Percentiles rank a stretch among this genome's conserved stretches.
phyloP scores from a whole-genome alignment of 1,140 invertebrate genomes.

The Phortica variegata region DNA sequence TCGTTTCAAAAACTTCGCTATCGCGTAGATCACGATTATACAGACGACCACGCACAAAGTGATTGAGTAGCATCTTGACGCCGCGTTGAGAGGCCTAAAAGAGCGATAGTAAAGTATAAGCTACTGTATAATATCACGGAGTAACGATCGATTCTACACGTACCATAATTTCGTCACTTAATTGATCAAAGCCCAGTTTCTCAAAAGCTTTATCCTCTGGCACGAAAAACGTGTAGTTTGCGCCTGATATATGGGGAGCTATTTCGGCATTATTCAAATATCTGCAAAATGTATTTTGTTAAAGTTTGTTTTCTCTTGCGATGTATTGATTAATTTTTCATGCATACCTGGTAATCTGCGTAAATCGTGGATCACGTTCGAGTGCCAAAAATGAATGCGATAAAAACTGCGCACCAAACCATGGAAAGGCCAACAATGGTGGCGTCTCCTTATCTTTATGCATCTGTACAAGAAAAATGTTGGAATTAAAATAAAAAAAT shows the following conservation, averaged over 20 bases:
- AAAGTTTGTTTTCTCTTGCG: no score
- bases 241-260: slow-evolving; percentile 61
- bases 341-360: slow-evolving; percentile 59
- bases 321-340: no score
- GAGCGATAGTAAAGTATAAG: neutral
- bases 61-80: slow-evolving; percentile 63
- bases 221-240: slow-evolving; percentile 67
- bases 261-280: slow-evolving; percentile 64
- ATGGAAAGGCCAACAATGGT: slow-evolving; percentile 64
- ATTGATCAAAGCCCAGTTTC: slow-evolving; percentile 59
- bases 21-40: slow-evolving; percentile 63
- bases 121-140: neutral
- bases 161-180: slow-evolving; percentile 62
- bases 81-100: slow-evolving; percentile 58
- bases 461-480: slow-evolving; percentile 36
- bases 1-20: slow-evolving; percentile 58
- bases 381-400: slow-evolving; percentile 64
- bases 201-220: slow-evolving; percentile 64
- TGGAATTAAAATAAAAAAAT: slow-evolving; percentile 1
- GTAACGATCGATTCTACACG: slow-evolving; percentile 3
- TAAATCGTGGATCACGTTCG: slow-evolving; percentile 61
- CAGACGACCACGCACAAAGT: slow-evolving; percentile 64
- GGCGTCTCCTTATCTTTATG: slow-evolving; percentile 66
- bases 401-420: slow-evolving; percentile 66
- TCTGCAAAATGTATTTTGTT: slow-evolving; percentile 26